A percentile compares a stretch with the other conserved stretches of the same genome.
Conservation (phyloP, 1,140 invertebrate genomes). For the Condylostylus longicornis region DNA sequence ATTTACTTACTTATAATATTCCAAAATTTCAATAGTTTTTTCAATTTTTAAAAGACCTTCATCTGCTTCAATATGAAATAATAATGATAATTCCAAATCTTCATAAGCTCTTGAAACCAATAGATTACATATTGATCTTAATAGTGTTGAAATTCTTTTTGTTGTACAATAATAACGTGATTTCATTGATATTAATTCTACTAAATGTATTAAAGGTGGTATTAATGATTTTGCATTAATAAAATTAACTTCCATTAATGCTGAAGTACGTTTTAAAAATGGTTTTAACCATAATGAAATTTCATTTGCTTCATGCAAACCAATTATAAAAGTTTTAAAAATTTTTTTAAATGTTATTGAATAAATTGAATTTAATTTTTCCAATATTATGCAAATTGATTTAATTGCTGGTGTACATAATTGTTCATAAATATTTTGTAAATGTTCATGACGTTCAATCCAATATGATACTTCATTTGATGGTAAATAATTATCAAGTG, state of each 20-base stretch:
- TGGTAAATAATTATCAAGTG: constrained; percentile 42
- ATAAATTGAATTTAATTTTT: constrained; percentile 56
- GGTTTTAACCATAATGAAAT: constrained; percentile 53
- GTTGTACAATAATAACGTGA: constrained; percentile 69
- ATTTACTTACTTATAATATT: constrained; percentile 21
- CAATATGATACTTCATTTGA: constrained; percentile 59
- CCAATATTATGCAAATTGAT: constrained; percentile 60
- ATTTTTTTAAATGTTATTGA: constrained; percentile 50
- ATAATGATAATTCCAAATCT: constrained; percentile 37
- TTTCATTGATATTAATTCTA: constrained; percentile 74
- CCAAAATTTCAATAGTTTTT: constrained; percentile 19
- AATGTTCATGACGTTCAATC: constrained; percentile 47
- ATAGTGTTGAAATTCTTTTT: constrained; percentile 52
- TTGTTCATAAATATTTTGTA: constrained; percentile 76
- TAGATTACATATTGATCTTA: constrained; percentile 58
- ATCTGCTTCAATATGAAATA: constrained; percentile 47
- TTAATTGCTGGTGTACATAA: constrained; percentile 58
- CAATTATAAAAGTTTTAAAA: constrained; percentile 48
- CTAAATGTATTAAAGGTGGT: constrained; percentile 50
- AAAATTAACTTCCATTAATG: constrained; percentile 53
- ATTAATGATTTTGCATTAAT: constrained; percentile 43
- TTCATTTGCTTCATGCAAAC: constrained; percentile 48
- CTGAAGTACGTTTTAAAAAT: constrained; percentile 37
- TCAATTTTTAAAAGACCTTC: constrained; percentile 24
- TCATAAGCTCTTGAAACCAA: constrained; percentile 42